Conservation (phyloP, 2,113 vertebrate species). For the Otus sunia region DNA sequence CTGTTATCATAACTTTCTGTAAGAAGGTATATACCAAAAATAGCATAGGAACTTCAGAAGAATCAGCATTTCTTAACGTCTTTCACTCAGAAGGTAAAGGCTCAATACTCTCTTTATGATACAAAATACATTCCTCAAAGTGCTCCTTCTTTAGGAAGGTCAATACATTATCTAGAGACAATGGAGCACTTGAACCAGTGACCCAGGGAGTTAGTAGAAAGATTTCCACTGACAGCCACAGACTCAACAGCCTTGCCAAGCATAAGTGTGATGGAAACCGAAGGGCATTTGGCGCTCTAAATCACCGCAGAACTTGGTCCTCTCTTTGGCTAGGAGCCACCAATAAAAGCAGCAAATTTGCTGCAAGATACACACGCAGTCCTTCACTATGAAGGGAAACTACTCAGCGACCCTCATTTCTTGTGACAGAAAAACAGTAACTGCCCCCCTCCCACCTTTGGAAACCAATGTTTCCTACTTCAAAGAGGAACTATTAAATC, state of each 20-base stretch:
- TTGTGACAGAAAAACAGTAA: conserved; percentile 37
- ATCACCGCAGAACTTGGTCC: neutral
- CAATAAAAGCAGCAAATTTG: conserved; percentile 23
- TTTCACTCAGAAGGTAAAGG: conserved; percentile 24
- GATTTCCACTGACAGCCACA: neutral
- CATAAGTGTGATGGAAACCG: neutral
- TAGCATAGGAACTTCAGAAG: neutral
- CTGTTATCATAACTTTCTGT: neutral
- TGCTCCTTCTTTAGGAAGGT: conserved; percentile 17
- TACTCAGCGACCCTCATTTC: conserved; percentile 14
- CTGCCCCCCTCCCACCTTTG: neutral
- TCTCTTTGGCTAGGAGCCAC: conserved; percentile 22
- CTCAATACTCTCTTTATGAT: neutral
- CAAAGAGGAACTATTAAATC: conserved; percentile 24
- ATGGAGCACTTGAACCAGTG: conserved; percentile 34
- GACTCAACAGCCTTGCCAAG: neutral
- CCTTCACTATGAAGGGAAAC: conserved; percentile 70
- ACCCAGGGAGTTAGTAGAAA: neutral
- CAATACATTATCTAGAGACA: neutral
- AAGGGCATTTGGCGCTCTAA: neutral
- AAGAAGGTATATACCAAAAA: neutral
- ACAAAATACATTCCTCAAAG: conserved; percentile 37
- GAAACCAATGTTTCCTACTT: conserved; percentile 67
- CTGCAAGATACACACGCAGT: conserved; percentile 24
- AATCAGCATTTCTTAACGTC: neutral